A percentile compares a stretch with the other conserved stretches of the same genome.
These are phyloP conservation scores for Synergus laeviventris DNA, from an alignment of 2,888 invertebrate species.

Conservation along the genomic window DNA sequence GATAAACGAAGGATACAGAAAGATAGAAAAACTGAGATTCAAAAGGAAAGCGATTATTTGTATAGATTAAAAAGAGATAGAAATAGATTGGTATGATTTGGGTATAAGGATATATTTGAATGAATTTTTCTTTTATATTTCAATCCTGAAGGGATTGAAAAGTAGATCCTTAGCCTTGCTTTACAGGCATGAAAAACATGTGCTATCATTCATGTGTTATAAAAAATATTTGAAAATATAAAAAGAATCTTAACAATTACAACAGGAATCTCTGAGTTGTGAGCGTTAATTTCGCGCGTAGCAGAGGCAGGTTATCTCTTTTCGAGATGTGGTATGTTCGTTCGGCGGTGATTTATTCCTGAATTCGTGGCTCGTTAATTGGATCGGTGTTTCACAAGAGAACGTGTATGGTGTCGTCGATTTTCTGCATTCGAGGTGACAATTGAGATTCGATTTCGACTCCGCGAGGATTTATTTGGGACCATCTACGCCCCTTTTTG, in stretches of 20 bases:
- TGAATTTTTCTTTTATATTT: no score
- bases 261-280: not conserved
- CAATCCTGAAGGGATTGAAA: no score
- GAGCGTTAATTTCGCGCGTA: not conserved
- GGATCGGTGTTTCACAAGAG: constrained; percentile 42
- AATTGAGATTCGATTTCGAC: constrained; percentile 10
- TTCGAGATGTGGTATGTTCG: constrained; percentile 47
- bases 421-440: constrained; percentile 1
- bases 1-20: no score
- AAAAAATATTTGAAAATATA: not conserved
- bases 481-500: constrained; percentile 27
- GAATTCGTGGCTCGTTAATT: constrained; percentile 48
- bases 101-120: no score
- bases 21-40: no score
- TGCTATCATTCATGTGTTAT: no score
- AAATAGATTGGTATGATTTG: no score
- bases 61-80: no score
- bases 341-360: constrained; percentile 46
- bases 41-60: no score
- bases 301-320: constrained; percentile 31
- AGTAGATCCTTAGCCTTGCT: no score
- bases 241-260: constrained; percentile 25
- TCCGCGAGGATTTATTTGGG: constrained; percentile 30
- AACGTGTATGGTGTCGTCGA: constrained; percentile 30
- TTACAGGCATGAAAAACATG: no score